phyloP scores from a whole-genome alignment of 2,113 vertebrate species.

The Leptocoma aspasia region DNA sequence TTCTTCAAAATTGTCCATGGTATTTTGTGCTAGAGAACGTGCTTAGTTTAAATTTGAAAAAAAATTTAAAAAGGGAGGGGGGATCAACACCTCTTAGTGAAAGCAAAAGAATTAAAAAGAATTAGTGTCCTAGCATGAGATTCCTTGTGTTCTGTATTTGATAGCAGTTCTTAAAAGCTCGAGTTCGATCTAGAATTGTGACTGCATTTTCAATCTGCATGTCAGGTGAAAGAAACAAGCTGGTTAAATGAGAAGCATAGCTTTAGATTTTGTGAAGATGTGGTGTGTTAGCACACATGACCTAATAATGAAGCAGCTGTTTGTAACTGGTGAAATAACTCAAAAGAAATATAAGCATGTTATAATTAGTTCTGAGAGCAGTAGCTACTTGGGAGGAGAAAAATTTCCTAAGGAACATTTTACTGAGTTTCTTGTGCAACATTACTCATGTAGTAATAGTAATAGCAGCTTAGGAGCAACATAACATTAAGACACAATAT shows the following conservation, averaged over 20 bases:
- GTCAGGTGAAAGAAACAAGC: not conserved
- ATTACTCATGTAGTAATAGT: not conserved
- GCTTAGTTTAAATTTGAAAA: not conserved
- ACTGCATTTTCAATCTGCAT: not conserved
- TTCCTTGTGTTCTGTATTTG: not conserved
- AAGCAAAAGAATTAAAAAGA: not conserved
- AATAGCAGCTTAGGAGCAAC: not conserved
- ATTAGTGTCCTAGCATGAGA: not conserved
- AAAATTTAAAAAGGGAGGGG: fast-evolving
- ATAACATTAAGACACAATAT: not conserved
- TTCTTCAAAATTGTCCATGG: not conserved
- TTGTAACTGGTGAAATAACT: not conserved
- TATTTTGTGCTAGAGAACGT: not conserved
- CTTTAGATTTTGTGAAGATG: not conserved
- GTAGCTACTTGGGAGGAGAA: not conserved
- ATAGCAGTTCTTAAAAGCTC: not conserved
- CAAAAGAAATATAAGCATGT: not conserved
- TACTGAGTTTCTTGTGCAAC: fast-evolving
- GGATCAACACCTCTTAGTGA: not conserved
- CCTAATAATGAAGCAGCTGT: not conserved
- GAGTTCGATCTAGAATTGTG: not conserved
- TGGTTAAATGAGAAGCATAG: not conserved
- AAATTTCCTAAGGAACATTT: not conserved
- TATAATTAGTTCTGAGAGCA: not conserved
- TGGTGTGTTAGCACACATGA: not conserved